Evolutionary conservation across 2,797 vertebrate species (phyloP).

Genomic region (Sebastes baramenuke): DNA sequence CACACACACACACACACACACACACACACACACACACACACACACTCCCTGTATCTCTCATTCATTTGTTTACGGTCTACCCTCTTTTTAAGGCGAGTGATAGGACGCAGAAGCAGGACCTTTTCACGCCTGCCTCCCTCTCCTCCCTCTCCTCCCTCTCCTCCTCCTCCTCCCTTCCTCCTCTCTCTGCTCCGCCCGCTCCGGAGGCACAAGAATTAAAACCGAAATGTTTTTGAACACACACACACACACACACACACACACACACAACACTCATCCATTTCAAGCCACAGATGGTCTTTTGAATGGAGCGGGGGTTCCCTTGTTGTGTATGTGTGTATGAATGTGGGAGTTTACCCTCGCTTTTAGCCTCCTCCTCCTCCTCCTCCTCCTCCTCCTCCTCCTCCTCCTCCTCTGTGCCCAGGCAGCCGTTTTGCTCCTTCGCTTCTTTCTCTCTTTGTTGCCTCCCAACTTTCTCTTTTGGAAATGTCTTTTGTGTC

Average conservation of each 20-base stretch:
- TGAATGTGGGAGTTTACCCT: conserved; percentile 79
- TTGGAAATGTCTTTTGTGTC: conserved; percentile 78
- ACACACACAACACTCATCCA: conserved; percentile 77
- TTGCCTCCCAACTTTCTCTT: conserved; percentile 81
- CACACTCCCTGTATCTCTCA: conserved; percentile 53
- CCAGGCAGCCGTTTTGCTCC: conserved; percentile 80
- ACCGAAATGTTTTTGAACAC: conserved; percentile 69
- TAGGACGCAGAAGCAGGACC: conserved; percentile 66
- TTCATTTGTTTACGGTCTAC: conserved; percentile 80
- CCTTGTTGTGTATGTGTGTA: conserved; percentile 68
- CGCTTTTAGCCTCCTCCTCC: conserved; percentile 47
- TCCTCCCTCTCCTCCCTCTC: conserved; percentile 20
- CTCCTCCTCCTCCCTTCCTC: conserved; percentile 37
- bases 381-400: conserved; percentile 35
- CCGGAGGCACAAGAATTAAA: conserved; percentile 71
- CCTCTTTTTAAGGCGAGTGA: conserved; percentile 60
- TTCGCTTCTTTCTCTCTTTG: conserved; percentile 81
- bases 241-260: not conserved
- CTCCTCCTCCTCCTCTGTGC: conserved; percentile 65
- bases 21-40: not conserved
- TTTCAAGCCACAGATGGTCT: conserved; percentile 88
- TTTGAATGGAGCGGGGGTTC: conserved; percentile 81
- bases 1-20: conserved; percentile 15
- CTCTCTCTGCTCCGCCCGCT: conserved; percentile 65
- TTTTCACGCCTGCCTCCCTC: conserved; percentile 58